Percentiles rank a stretch among this genome's conserved stretches.
These are phyloP conservation scores for Petromus typicus DNA, from an alignment of 2,113 vertebrate genomes.

Conservation along the genomic window DNA sequence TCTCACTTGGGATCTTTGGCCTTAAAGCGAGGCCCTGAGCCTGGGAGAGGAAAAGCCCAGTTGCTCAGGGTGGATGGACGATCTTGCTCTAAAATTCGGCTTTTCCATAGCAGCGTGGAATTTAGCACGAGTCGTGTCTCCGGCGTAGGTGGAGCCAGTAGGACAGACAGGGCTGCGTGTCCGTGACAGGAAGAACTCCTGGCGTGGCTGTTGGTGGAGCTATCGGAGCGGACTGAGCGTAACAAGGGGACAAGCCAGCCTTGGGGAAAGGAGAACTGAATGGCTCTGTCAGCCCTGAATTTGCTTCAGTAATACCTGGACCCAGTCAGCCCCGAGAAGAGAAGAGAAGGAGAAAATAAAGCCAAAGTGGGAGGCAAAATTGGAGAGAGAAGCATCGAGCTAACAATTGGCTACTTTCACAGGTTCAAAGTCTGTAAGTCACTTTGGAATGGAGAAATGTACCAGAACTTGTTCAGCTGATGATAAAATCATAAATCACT, in stretches of 20 bases:
- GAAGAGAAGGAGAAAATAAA: neutral
- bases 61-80: neutral
- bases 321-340: neutral
- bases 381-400: neutral
- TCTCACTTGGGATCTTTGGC: neutral
- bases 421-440: neutral
- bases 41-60: neutral
- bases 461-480: constrained; percentile 36
- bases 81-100: neutral
- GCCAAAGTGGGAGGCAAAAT: neutral
- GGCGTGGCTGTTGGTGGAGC: neutral
- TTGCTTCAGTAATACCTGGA: neutral
- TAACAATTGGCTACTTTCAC: neutral
- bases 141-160: neutral
- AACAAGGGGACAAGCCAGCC: neutral
- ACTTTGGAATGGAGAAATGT: constrained; percentile 32
- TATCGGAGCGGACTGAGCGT: neutral
- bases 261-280: neutral
- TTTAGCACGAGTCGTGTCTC: neutral
- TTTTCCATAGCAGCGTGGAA: neutral
- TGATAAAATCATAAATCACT: constrained; percentile 1
- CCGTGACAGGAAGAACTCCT: neutral
- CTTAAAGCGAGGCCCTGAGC: neutral
- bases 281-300: neutral
- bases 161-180: neutral